Percentiles rank a stretch among this genome's conserved stretches.
These are phyloP conservation scores for Brachyptera putata DNA, from an alignment of 2,888 invertebrate species.

Conservation along the genomic window DNA sequence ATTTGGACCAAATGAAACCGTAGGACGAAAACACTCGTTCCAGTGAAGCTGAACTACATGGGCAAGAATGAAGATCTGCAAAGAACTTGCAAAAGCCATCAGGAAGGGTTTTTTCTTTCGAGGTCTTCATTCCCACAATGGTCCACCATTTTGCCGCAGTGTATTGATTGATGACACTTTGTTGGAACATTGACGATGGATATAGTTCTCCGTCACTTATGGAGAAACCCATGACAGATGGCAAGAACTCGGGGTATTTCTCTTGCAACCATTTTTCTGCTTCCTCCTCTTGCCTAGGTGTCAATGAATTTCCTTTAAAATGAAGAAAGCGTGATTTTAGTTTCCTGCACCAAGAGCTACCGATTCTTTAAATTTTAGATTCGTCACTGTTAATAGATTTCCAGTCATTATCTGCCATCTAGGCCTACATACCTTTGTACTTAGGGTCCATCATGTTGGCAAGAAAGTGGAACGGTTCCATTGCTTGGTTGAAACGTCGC, in stretches of 20 bases:
- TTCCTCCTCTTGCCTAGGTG: background rate
- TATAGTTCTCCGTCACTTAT: background rate
- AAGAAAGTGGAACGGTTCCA: background rate
- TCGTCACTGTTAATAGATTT: no score
- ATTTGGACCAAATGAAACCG: background rate
- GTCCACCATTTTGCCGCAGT: background rate
- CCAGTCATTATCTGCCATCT: no score
- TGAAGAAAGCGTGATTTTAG: no score
- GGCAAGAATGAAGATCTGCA: background rate
- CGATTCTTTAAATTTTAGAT: no score
- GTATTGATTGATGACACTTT: no score
- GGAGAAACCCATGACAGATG: background rate
- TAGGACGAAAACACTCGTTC: background rate
- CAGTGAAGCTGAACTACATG: background rate
- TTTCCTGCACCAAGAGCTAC: no score
- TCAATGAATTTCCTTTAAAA: no score
- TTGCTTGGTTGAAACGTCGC: background rate
- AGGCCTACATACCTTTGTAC: background rate
- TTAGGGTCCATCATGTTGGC: constrained; percentile 6
- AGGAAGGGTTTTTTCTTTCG: background rate
- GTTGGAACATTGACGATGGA: background rate
- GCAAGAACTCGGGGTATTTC: background rate
- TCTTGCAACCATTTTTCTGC: background rate
- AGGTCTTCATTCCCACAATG: background rate
- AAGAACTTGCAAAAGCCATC: background rate